A percentile compares a stretch with the other conserved stretches of the same genome.
phyloP scores from a whole-genome alignment of 1,140 invertebrate species.

The Tetranychus urticae region DNA sequence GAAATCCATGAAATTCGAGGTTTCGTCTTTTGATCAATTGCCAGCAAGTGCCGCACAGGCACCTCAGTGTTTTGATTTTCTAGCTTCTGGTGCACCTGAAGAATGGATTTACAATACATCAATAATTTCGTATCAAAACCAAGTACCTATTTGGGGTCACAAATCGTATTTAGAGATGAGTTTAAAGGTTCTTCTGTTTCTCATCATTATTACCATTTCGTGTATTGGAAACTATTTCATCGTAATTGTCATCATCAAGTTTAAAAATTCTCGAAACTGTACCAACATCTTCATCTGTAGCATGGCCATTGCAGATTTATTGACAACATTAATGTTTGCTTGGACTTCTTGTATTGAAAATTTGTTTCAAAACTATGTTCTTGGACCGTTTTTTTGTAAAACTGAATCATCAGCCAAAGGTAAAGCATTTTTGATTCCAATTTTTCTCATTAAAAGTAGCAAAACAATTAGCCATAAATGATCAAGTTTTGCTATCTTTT shows the following conservation, averaged over 20 bases:
- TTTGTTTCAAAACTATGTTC: conserved; percentile 37
- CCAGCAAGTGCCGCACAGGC: no score
- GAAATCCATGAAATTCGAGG: no score
- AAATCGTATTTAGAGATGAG: background rate
- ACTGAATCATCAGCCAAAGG: conserved; percentile 40
- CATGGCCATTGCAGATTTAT: conserved; percentile 1
- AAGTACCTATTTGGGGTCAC: background rate
- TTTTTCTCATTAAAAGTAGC: background rate
- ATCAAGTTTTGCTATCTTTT: no score
- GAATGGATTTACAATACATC: no score
- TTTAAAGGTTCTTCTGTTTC: background rate
- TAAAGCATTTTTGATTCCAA: conserved; percentile 15
- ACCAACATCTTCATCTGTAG: conserved; percentile 2
- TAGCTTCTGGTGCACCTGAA: no score
- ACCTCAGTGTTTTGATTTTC: no score
- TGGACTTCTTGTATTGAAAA: background rate
- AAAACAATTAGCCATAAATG: background rate
- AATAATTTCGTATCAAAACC: no score
- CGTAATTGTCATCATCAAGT: background rate
- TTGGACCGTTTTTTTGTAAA: conserved; percentile 39
- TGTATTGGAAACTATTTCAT: background rate
- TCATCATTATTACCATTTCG: background rate
- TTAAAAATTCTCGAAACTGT: background rate
- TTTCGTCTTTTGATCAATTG: no score
- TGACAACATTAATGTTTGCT: background rate